Conservation (phyloP, 2,797 vertebrate genomes). For the Gymnopithys bicolor region DNA sequence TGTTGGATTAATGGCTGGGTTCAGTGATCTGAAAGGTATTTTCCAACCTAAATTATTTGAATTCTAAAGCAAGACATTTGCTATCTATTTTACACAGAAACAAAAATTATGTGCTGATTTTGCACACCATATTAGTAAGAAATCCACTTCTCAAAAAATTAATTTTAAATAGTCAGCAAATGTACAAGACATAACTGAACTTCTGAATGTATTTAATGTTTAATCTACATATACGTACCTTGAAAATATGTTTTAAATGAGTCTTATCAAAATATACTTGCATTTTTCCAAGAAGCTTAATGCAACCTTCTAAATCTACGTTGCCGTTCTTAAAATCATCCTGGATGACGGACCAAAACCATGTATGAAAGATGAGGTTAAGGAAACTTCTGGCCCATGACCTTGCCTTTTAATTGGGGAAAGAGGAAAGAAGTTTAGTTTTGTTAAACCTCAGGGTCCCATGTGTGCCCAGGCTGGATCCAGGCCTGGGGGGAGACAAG, state of each 20-base stretch:
- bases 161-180: background rate
- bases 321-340: constrained; percentile 74
- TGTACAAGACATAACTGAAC: background rate
- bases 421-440: background rate
- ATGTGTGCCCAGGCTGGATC: accelerated
- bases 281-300: constrained; percentile 72
- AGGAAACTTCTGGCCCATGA: constrained; percentile 43
- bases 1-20: background rate
- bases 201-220: background rate
- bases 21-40: background rate
- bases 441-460: background rate
- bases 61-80: background rate
- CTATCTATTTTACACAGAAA: background rate
- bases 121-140: background rate
- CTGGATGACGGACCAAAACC: constrained; percentile 74
- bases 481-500: background rate
- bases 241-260: constrained; percentile 76
- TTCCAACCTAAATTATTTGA: background rate
- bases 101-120: background rate
- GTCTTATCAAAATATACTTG: constrained; percentile 42
- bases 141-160: background rate
- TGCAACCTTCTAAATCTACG: constrained; percentile 52
- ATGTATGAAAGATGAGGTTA: constrained; percentile 64
- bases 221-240: constrained; percentile 56
- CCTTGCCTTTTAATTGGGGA: background rate